Conservation (phyloP, 2,797 vertebrate species). For the Gymnoscopelus microlampas region DNA sequence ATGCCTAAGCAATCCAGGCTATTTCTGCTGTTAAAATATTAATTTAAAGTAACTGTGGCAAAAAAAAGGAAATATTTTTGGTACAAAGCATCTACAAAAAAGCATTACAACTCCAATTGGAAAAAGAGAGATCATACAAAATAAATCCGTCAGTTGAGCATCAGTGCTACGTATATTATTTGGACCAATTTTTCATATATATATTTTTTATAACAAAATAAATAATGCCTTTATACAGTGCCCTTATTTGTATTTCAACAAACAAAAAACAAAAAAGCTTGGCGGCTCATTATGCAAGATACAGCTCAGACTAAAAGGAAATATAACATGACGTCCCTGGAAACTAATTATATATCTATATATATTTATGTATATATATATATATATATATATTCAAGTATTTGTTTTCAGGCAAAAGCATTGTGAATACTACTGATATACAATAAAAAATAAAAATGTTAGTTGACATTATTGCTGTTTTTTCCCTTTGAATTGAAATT, state of each 20-base stretch:
- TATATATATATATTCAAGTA: constrained; percentile 87
- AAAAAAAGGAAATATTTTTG: constrained; percentile 84
- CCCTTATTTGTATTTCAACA: constrained; percentile 89
- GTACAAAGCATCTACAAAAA: constrained; percentile 95
- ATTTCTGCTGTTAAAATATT: constrained; percentile 83
- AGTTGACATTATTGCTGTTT: constrained; percentile 89
- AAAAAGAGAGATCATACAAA: constrained; percentile 89
- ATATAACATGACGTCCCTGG: constrained; percentile 88
- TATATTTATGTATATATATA: constrained; percentile 57
- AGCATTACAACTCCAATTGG: constrained; percentile 90
- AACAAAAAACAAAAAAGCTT: constrained; percentile 87
- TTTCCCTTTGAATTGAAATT: constrained; percentile 85
- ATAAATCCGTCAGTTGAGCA: constrained; percentile 87
- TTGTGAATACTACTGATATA: constrained; percentile 95
- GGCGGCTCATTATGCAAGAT: constrained; percentile 89
- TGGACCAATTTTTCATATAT: constrained; percentile 90
- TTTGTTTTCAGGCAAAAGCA: constrained; percentile 91
- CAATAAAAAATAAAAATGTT: constrained; percentile 85
- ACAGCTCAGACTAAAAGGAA: constrained; percentile 91
- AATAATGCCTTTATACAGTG: constrained; percentile 96
- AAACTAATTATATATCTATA: constrained; percentile 84
- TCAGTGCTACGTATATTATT: constrained; percentile 89
- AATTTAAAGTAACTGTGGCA: constrained; percentile 80
- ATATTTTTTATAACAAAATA: constrained; percentile 91
- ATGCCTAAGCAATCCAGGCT: constrained; percentile 78